These are phyloP conservation scores for Rhopilema esculentum DNA, from an alignment of 30 jellyfish, hydroid and myxozoan species.

Conservation along the genomic window DNA sequence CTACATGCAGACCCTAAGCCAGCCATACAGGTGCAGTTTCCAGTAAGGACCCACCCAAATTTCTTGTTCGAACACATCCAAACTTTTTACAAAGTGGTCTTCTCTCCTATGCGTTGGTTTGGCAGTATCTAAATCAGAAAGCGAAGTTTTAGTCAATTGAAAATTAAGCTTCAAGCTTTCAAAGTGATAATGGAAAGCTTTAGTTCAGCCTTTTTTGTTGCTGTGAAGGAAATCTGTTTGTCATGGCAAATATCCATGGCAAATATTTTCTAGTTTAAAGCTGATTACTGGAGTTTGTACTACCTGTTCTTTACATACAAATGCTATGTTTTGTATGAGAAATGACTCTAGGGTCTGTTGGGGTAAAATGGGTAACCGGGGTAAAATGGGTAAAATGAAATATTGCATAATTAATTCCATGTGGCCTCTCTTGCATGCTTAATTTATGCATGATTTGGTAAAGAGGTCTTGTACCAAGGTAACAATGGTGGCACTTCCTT, in stretches of 20 bases:
- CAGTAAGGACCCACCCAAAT: slow-evolving; percentile 20
- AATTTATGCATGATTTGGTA: neutral
- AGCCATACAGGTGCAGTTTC: slow-evolving; percentile 13
- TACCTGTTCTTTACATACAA: neutral
- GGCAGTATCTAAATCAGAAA: slow-evolving; percentile 21
- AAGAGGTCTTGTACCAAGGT: neutral
- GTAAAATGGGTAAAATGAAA: slow-evolving; percentile 7
- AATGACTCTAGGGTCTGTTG: slow-evolving; percentile 6
- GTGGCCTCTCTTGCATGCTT: neutral
- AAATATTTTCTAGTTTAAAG: neutral
- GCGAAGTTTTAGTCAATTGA: neutral
- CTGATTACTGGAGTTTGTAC: neutral
- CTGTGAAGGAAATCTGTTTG: neutral
- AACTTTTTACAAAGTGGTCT: neutral
- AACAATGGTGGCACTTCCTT: slow-evolving; percentile 6
- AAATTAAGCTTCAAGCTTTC: neutral
- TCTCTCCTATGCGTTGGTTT: slow-evolving; percentile 39
- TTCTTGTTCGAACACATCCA: neutral
- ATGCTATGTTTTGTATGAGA: too few species aligned
- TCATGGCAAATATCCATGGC: neutral
- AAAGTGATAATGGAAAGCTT: neutral
- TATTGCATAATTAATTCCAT: neutral
- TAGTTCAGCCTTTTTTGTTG: neutral
- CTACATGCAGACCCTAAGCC: slow-evolving; percentile 19
- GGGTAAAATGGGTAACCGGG: slow-evolving; percentile 22